Evolutionary conservation across 2,113 vertebrate species (phyloP).

Genomic region (Eulemur macaco): DNA sequence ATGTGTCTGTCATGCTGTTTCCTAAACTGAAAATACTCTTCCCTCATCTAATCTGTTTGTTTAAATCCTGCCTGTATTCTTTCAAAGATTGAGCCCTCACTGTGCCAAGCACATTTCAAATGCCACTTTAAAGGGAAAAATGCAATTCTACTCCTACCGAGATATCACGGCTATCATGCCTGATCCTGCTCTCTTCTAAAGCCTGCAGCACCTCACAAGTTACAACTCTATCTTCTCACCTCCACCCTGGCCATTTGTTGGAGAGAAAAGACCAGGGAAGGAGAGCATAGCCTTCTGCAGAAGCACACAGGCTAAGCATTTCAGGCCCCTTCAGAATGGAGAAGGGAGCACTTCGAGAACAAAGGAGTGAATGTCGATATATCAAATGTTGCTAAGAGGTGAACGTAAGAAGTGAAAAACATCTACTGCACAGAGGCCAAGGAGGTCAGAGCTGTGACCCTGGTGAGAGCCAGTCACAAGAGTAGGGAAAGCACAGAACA

Average conservation of each 20-base stretch:
- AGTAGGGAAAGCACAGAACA: not conserved
- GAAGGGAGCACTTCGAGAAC: not conserved
- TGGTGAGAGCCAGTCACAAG: not conserved
- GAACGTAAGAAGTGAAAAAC: not conserved
- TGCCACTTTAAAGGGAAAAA: not conserved
- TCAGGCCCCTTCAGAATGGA: not conserved
- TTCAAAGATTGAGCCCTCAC: not conserved
- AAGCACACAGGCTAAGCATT: no score
- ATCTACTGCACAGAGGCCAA: not conserved
- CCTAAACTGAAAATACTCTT: not conserved
- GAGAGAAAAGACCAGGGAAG: not conserved
- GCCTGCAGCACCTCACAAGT: not conserved
- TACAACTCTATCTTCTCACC: not conserved
- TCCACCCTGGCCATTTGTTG: not conserved
- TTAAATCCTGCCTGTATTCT: not conserved
- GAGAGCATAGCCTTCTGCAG: not conserved
- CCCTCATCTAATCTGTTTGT: not conserved
- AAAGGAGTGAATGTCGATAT: not conserved
- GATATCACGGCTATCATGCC: not conserved
- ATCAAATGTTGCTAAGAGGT: not conserved
- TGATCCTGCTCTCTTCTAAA: not conserved
- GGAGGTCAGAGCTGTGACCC: not conserved
- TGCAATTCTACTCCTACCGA: not conserved
- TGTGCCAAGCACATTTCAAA: not conserved
- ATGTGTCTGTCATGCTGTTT: not conserved